A percentile compares a stretch with the other conserved stretches of the same genome.
Conservation (phyloP, 2,797 vertebrate genomes). For the Craterocephalus amniculus region DNA sequence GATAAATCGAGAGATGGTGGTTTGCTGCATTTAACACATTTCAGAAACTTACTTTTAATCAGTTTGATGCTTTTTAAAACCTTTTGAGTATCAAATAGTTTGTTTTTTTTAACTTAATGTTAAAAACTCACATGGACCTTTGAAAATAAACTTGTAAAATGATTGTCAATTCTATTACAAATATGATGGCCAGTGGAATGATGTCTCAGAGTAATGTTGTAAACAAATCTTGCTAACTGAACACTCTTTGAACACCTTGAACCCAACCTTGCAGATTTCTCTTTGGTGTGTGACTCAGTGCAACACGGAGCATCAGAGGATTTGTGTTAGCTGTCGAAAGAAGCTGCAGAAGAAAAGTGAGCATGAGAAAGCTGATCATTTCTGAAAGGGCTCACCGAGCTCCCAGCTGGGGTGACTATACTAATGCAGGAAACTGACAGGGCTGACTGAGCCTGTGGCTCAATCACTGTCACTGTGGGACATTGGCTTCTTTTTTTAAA, state of each 20-base stretch:
- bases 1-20: background rate
- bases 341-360: constrained; percentile 44
- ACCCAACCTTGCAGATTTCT: constrained; percentile 13
- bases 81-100: no score
- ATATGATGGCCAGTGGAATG: background rate
- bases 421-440: constrained; percentile 12
- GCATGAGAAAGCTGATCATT: constrained; percentile 39
- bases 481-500: background rate
- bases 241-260: constrained; percentile 6
- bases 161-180: background rate
- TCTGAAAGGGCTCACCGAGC: constrained; percentile 45
- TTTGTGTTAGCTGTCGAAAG: constrained; percentile 34
- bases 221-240: constrained; percentile 1
- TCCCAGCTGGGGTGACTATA: constrained; percentile 23
- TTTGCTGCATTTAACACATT: background rate
- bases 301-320: constrained; percentile 48
- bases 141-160: no score
- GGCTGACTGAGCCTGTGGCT: constrained; percentile 2
- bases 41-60: no score
- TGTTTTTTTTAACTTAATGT: no score
- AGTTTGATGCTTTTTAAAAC: no score
- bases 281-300: constrained; percentile 19
- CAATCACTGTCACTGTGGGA: constrained; percentile 3
- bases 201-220: background rate
- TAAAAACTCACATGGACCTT: no score